Evolutionary conservation across 2,113 vertebrate species (phyloP).

Genomic region (Albula glossodonta): DNA sequence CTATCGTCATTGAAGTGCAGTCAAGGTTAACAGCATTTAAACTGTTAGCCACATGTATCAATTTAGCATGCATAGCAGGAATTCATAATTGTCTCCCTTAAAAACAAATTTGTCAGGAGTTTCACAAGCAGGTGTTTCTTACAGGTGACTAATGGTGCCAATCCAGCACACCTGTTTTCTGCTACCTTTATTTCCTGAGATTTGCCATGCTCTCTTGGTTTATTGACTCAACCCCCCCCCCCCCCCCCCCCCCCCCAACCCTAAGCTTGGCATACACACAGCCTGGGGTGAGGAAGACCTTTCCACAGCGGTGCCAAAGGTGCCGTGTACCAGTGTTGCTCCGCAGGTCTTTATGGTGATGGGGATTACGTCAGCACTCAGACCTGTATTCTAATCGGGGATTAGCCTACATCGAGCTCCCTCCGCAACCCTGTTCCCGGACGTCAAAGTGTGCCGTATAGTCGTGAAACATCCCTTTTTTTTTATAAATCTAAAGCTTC

Average conservation of each 20-base stretch:
- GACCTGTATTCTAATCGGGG: slow-evolving; percentile 54
- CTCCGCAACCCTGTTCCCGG: slow-evolving; percentile 22
- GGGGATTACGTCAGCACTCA: slow-evolving; percentile 56
- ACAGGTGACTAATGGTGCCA: too few species aligned
- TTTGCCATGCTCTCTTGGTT: slow-evolving; percentile 24
- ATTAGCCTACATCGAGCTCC: slow-evolving; percentile 61
- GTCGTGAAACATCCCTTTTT: slow-evolving; percentile 22
- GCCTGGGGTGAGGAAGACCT: neutral
- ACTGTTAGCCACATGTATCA: neutral
- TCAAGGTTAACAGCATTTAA: neutral
- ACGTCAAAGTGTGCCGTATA: slow-evolving; percentile 57
- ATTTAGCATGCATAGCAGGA: neutral
- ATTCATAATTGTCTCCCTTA: too few species aligned
- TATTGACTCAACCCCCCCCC: slow-evolving; percentile 22
- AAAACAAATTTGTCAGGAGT: too few species aligned
- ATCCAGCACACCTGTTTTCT: slow-evolving; percentile 6
- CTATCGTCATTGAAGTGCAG: neutral
- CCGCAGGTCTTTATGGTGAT: slow-evolving; percentile 59
- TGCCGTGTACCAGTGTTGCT: slow-evolving; percentile 3
- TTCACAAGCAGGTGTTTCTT: too few species aligned
- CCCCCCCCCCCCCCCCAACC: too few species aligned
- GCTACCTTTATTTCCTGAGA: slow-evolving; percentile 36
- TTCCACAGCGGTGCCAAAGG: slow-evolving; percentile 38
- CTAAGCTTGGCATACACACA: too few species aligned
- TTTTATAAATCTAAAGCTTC: neutral